These are phyloP conservation scores for Streblospio benedicti DNA, from an alignment of 1,140 invertebrate species.

Conservation along the genomic window DNA sequence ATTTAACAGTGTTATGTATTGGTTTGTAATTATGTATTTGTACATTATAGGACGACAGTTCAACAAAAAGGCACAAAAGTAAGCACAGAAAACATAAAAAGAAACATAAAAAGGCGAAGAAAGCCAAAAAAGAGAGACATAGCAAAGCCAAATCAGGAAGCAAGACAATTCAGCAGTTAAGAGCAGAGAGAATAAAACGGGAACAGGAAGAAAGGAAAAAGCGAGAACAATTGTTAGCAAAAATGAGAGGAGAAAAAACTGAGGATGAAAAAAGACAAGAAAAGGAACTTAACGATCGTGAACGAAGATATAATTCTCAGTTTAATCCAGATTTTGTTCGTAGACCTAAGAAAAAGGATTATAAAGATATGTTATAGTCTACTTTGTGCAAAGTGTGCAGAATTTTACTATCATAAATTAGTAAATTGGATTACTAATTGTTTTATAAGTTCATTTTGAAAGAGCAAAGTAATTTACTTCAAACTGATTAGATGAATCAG, in stretches of 20 bases:
- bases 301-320: conserved; percentile 81
- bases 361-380: too few relatives aligned
- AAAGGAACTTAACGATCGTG: conserved; percentile 38
- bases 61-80: conserved; percentile 25
- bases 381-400: too few relatives aligned
- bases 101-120: too few relatives aligned
- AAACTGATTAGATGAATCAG: too few relatives aligned
- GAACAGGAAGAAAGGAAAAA: conserved; percentile 67
- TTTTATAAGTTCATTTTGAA: too few relatives aligned
- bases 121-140: too few relatives aligned
- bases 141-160: background rate
- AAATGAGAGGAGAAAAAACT: conserved; percentile 51
- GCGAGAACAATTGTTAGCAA: conserved; percentile 61
- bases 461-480: too few relatives aligned
- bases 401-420: too few relatives aligned
- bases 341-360: conserved; percentile 16
- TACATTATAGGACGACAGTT: background rate
- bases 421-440: too few relatives aligned
- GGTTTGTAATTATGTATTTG: too few relatives aligned
- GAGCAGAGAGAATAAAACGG: conserved; percentile 67
- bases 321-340: conserved; percentile 65
- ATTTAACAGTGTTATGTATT: too few relatives aligned
- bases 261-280: conserved; percentile 24
- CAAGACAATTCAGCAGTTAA: conserved; percentile 60
- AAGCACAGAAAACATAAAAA: conserved; percentile 40